Evolutionary conservation across 2,888 invertebrate genomes (phyloP).

Genomic region (Drosophila affinis): DNA sequence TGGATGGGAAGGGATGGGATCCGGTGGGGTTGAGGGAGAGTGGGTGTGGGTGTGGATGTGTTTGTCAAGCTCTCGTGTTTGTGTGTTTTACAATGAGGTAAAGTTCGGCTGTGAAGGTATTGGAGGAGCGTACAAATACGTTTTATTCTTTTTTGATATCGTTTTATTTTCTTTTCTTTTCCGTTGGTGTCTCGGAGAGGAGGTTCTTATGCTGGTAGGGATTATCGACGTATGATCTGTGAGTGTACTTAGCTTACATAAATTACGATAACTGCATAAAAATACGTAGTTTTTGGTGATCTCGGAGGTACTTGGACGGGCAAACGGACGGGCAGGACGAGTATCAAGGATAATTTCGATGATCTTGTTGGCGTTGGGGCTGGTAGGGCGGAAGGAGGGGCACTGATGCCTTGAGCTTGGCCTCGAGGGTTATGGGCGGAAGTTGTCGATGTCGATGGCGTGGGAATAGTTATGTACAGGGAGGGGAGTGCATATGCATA

Average conservation of each 20-base stretch:
- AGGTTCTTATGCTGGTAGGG: conserved; percentile 11
- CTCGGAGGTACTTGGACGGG: not conserved
- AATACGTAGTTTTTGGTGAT: conserved; percentile 3
- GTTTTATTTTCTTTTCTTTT: conserved; percentile 10
- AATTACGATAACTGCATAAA: conserved; percentile 38
- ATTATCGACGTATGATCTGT: conserved; percentile 40
- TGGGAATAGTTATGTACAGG: not conserved
- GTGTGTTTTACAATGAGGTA: conserved; percentile 78
- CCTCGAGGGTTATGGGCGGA: not conserved
- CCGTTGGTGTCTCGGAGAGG: conserved; percentile 14
- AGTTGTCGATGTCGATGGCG: not conserved
- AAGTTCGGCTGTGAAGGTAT: conserved; percentile 77
- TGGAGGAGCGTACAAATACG: conserved; percentile 68
- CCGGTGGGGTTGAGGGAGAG: not conserved
- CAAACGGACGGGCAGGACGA: not conserved
- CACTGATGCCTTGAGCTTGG: not conserved
- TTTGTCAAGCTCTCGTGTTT: conserved; percentile 53
- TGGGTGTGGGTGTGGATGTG: not conserved
- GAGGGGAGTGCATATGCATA: conserved; percentile 9
- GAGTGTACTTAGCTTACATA: conserved; percentile 43
- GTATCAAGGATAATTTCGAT: no score
- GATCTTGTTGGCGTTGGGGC: not conserved
- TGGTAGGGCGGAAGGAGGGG: not conserved
- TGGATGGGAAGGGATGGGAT: not conserved
- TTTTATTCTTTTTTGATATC: conserved; percentile 30